Evolutionary conservation across 2,888 invertebrate genomes (phyloP).

Genomic region (Cetonia aurata): DNA sequence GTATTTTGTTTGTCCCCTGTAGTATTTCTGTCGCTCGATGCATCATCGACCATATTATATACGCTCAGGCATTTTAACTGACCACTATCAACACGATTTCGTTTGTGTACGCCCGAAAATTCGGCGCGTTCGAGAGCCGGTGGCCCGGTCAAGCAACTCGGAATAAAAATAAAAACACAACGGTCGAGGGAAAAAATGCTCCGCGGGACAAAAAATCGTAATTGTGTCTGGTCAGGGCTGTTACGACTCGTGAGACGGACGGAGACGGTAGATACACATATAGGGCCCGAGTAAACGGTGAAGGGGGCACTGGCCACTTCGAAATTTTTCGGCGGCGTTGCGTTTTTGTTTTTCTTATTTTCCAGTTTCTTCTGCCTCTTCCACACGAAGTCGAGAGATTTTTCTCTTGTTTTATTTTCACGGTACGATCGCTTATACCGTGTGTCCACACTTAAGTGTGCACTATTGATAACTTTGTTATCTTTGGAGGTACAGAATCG

Average conservation of each 20-base stretch:
- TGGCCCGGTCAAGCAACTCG: conserved; percentile 62
- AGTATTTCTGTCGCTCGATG: too few species aligned
- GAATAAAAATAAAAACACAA: conserved; percentile 47
- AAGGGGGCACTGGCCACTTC: conserved; percentile 33
- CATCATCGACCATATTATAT: too few species aligned
- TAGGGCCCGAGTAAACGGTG: not conserved
- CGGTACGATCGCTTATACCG: not conserved
- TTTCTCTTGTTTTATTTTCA: conserved; percentile 7
- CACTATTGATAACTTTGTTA: too few species aligned
- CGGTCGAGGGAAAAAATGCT: conserved; percentile 31
- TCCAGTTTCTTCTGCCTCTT: conserved; percentile 5
- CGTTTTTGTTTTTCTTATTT: conserved; percentile 33
- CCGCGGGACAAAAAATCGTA: conserved; percentile 57
- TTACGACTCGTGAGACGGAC: conserved; percentile 43
- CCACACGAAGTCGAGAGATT: not conserved
- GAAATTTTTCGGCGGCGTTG: conserved; percentile 25
- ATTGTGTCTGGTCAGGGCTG: conserved; percentile 65
- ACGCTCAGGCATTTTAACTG: conserved; percentile 55
- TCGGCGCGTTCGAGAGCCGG: conserved; percentile 52
- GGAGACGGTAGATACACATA: too few species aligned
- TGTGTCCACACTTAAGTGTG: too few species aligned
- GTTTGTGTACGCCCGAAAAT: conserved; percentile 59
- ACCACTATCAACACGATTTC: conserved; percentile 65
- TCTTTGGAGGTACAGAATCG: too few species aligned
- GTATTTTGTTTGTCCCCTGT: too few species aligned